phyloP scores from a whole-genome alignment of 1,140 invertebrate genomes.

The Conus betulinus region DNA sequence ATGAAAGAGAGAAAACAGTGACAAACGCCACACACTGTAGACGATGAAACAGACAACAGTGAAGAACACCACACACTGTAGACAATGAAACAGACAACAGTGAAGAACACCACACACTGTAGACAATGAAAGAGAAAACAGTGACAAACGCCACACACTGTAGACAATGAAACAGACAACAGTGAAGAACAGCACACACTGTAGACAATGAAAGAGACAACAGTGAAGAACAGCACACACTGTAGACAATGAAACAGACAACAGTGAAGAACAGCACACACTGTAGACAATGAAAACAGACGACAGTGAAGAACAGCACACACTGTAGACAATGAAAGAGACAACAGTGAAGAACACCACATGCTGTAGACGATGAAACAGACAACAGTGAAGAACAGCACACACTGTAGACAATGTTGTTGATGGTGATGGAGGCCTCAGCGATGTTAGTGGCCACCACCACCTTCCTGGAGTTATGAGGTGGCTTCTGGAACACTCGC shows the following conservation, averaged over 20 bases:
- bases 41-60: background rate
- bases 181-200: background rate
- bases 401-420: constrained; percentile 88
- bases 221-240: background rate
- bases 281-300: background rate
- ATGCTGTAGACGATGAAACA: too few relatives aligned
- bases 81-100: background rate
- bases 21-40: too few relatives aligned
- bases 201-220: background rate
- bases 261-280: background rate
- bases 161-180: background rate
- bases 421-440: constrained; percentile 95
- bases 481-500: constrained; percentile 89
- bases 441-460: constrained; percentile 98
- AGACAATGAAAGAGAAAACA: background rate
- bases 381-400: background rate
- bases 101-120: too few relatives aligned
- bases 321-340: background rate
- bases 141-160: too few relatives aligned
- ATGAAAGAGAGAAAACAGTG: too few relatives aligned
- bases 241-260: background rate
- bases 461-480: constrained; percentile 88
- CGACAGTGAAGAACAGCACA: background rate
- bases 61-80: too few relatives aligned
- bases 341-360: too few relatives aligned